Percentiles rank a stretch among this genome's conserved stretches.
Conservation (phyloP, 2,797 vertebrate species). For the Streptopelia turtur region DNA sequence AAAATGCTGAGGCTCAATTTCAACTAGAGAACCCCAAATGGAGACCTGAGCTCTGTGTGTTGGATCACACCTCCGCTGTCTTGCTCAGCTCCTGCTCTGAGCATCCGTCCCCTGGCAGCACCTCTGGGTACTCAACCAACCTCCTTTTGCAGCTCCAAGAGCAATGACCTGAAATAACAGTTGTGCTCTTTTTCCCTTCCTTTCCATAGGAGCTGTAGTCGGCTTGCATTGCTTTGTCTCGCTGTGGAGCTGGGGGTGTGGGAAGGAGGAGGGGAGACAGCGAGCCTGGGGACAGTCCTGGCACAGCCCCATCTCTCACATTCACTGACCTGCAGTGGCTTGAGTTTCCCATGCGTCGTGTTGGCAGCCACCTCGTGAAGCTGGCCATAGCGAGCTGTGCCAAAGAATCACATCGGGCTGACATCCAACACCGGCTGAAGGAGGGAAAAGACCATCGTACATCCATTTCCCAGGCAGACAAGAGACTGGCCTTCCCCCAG, state of each 20-base stretch:
- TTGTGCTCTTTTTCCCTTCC: background rate
- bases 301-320: background rate
- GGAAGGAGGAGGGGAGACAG: background rate
- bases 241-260: background rate
- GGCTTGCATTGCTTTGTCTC: background rate
- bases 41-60: background rate
- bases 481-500: background rate
- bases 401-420: conserved; percentile 66
- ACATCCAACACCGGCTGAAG: conserved; percentile 38
- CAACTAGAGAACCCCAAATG: background rate
- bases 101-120: background rate
- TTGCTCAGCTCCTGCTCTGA: background rate
- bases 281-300: background rate
- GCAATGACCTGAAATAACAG: background rate
- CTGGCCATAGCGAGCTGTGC: background rate
- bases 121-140: background rate
- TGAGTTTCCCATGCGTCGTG: conserved; percentile 8
- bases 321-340: background rate
- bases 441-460: background rate
- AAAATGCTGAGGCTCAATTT: background rate
- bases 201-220: background rate
- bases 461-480: background rate
- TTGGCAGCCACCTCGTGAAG: background rate
- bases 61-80: no score
- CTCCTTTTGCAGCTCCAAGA: background rate